Percentiles rank a stretch among this genome's conserved stretches.
phyloP scores from a whole-genome alignment of 2,888 invertebrate species.

The Cepaea hortensis region DNA sequence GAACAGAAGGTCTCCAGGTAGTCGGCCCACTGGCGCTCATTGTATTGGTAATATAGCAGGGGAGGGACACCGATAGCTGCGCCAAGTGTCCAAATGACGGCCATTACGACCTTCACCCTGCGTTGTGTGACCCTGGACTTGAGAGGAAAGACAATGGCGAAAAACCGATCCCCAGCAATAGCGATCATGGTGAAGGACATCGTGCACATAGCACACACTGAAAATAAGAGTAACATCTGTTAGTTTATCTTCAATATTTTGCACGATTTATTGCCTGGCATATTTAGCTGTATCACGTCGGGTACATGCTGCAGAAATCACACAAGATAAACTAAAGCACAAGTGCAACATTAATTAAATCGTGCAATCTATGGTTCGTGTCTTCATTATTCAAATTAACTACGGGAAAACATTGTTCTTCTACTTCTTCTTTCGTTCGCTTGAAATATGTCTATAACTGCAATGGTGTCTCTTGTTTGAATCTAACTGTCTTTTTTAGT shows the following conservation, averaged over 20 bases:
- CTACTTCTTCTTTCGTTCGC: too few species aligned
- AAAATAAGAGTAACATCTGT: background rate
- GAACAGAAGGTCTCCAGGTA: conserved; percentile 67
- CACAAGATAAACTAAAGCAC: too few species aligned
- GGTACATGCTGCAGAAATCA: too few species aligned
- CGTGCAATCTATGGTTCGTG: too few species aligned
- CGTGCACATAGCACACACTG: conserved; percentile 69
- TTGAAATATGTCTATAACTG: too few species aligned
- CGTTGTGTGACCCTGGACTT: conserved; percentile 66
- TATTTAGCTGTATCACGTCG: too few species aligned
- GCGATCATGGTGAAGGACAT: conserved; percentile 68
- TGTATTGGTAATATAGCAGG: conserved; percentile 63
- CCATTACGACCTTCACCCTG: conserved; percentile 61
- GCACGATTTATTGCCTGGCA: too few species aligned
- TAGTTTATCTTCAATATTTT: background rate
- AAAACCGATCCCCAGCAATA: conserved; percentile 69
- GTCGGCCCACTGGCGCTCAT: conserved; percentile 64
- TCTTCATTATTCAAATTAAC: too few species aligned
- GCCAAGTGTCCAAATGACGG: conserved; percentile 61
- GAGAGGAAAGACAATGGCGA: conserved; percentile 69
- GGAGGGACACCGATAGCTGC: conserved; percentile 63
- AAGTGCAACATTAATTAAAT: too few species aligned
- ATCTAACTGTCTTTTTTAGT: too few species aligned
- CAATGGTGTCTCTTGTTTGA: too few species aligned
- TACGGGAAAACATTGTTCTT: too few species aligned